A percentile compares a stretch with the other conserved stretches of the same genome.
phyloP scores from a whole-genome alignment of 2,888 invertebrate species.

The Formica aserva region DNA sequence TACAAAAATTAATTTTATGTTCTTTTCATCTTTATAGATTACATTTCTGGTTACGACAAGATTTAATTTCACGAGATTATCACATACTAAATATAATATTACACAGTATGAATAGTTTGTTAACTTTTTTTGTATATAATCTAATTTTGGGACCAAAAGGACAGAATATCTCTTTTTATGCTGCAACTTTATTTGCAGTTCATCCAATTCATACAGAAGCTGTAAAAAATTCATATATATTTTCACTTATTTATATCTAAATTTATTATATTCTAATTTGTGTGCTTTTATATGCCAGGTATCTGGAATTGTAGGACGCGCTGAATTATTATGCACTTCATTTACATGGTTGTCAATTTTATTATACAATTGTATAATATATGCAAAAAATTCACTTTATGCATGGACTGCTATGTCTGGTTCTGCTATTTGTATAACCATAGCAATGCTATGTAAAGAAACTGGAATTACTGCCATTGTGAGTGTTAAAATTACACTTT shows the following conservation, averaged over 20 bases:
- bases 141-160: constrained; percentile 83
- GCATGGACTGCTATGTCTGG: constrained; percentile 73
- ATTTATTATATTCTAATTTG: neutral
- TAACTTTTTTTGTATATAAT: constrained; percentile 87
- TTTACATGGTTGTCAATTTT: constrained; percentile 91
- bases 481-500: constrained; percentile 83
- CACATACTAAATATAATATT: constrained; percentile 92
- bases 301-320: constrained; percentile 96
- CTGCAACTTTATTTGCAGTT: constrained; percentile 93
- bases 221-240: constrained; percentile 85
- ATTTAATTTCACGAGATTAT: constrained; percentile 88
- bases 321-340: constrained; percentile 94
- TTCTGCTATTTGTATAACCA: constrained; percentile 86
- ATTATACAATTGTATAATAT: constrained; percentile 87
- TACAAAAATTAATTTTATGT: neutral
- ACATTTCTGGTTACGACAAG: constrained; percentile 89
- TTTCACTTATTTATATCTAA: neutral
- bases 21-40: constrained; percentile 86
- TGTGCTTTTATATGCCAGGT: constrained; percentile 86
- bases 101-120: constrained; percentile 89
- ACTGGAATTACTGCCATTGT: constrained; percentile 96
- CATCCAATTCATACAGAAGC: constrained; percentile 98
- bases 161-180: constrained; percentile 87
- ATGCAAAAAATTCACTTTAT: constrained; percentile 62
- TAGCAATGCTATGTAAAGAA: constrained; percentile 96